phyloP scores from a whole-genome alignment of 2,888 invertebrate genomes.

The Trichogramma dendrolimi region DNA sequence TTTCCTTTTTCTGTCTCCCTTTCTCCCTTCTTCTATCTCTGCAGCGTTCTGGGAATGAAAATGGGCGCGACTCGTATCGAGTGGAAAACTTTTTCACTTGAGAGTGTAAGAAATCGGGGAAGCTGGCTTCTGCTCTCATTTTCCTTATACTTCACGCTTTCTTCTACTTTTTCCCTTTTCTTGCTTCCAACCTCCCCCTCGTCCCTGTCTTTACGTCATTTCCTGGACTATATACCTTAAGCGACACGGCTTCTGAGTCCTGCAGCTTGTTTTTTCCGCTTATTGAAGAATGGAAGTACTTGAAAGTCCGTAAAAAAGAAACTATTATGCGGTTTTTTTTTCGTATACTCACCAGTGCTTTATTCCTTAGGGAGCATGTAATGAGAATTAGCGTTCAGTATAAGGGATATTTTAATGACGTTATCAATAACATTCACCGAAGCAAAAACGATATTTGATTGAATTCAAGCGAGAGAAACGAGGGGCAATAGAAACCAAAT shows the following conservation, averaged over 20 bases:
- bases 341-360: no score
- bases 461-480: no score
- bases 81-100: slow-evolving; percentile 25
- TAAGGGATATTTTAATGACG: no score
- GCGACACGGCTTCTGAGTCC: slow-evolving; percentile 3
- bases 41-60: neutral
- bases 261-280: slow-evolving; percentile 1
- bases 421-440: no score
- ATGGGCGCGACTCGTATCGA: slow-evolving; percentile 7
- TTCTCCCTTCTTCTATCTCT: neutral
- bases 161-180: neutral
- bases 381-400: no score
- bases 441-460: no score
- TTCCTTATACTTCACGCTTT: slow-evolving; percentile 17
- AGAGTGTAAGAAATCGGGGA: slow-evolving; percentile 6
- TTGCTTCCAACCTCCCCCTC: slow-evolving; percentile 1
- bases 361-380: no score
- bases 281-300: no score
- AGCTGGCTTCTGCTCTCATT: slow-evolving; percentile 27
- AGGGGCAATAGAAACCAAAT: no score
- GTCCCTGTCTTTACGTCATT: neutral
- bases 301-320: no score
- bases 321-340: no score
- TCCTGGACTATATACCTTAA: neutral
- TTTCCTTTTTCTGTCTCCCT: neutral